Evolutionary conservation across 2,113 vertebrate genomes (phyloP).

Genomic region (Ammodytes dubius): DNA sequence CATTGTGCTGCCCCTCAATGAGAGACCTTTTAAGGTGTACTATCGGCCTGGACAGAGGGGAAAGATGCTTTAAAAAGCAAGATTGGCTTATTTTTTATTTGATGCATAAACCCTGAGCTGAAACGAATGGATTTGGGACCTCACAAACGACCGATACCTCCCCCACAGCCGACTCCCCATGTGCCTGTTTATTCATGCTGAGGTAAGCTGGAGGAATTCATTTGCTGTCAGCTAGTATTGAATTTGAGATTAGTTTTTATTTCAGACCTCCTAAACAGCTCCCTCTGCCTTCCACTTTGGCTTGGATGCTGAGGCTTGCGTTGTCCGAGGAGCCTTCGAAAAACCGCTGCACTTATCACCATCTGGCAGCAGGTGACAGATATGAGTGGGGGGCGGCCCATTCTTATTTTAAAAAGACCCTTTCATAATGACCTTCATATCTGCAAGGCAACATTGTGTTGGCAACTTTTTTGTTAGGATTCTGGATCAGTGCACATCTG

Average conservation of each 20-base stretch:
- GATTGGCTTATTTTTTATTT: conserved; percentile 82
- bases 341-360: conserved; percentile 61
- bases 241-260: conserved; percentile 96
- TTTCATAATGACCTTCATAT: conserved; percentile 75
- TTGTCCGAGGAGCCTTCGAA: conserved; percentile 63
- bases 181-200: conserved; percentile 93
- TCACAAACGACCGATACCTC: conserved; percentile 73
- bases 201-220: conserved; percentile 95
- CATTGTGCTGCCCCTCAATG: conserved; percentile 68
- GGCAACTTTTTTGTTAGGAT: conserved; percentile 64
- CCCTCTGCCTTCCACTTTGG: conserved; percentile 81
- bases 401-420: conserved; percentile 48
- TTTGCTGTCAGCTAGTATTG: conserved; percentile 94
- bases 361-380: conserved; percentile 74
- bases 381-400: conserved; percentile 47
- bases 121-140: conserved; percentile 83
- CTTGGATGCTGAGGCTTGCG: conserved; percentile 57
- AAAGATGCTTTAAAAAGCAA: conserved; percentile 81
- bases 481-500: conserved; percentile 54
- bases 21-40: conserved; percentile 72
- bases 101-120: conserved; percentile 84
- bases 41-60: conserved; percentile 76
- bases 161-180: conserved; percentile 73
- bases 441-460: conserved; percentile 48
- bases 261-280: conserved; percentile 89